A percentile compares a stretch with the other conserved stretches of the same genome.
phyloP scores from a whole-genome alignment of 2,797 vertebrate species.

The Esox lucius region DNA sequence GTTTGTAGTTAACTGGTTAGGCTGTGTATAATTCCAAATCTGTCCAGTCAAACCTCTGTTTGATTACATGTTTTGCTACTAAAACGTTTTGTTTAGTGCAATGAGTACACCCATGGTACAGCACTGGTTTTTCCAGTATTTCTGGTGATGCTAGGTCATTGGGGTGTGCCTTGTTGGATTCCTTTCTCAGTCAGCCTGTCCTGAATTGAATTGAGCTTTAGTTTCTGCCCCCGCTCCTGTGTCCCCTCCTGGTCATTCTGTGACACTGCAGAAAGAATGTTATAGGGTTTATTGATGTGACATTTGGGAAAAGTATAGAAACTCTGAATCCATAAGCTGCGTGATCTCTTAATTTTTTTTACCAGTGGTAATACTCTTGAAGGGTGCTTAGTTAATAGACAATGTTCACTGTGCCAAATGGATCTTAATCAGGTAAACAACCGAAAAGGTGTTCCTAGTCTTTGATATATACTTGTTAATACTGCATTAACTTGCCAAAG shows the following conservation, averaged over 20 bases:
- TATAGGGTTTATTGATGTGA: neutral
- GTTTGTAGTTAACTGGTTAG: neutral
- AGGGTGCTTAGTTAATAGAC: neutral
- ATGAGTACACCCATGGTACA: neutral
- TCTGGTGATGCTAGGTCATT: neutral
- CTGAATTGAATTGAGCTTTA: neutral
- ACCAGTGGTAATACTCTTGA: neutral
- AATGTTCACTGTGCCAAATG: neutral
- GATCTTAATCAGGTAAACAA: no score
- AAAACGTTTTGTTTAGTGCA: no score
- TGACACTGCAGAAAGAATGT: slow-evolving; percentile 1
- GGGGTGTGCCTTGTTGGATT: neutral
- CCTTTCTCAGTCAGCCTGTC: neutral
- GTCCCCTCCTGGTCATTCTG: slow-evolving; percentile 41
- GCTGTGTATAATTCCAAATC: neutral
- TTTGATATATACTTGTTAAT: neutral
- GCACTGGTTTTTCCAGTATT: neutral
- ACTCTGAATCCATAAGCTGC: neutral
- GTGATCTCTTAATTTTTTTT: neutral
- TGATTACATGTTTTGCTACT: no score
- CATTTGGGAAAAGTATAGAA: neutral
- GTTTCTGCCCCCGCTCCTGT: no score
- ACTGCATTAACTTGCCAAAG: neutral
- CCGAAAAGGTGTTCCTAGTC: neutral
- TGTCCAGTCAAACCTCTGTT: no score